Evolutionary conservation across 92 coral and sea anemone genomes (phyloP), one percentile per base, ranked within the genome.

Genomic region (Umimayanthus chanpuru): DNA sequence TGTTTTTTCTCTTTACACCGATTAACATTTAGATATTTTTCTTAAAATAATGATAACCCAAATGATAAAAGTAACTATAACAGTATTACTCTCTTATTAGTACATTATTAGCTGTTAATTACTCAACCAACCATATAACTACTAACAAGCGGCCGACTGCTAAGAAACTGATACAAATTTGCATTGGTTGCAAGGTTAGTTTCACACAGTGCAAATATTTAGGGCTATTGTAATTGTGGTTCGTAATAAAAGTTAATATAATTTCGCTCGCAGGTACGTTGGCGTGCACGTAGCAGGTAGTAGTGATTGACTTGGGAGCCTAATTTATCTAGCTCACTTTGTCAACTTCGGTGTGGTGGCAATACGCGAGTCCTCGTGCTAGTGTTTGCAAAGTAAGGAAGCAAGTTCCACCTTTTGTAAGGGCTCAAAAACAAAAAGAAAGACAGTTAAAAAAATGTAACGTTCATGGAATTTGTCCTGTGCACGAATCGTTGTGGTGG

Each of bases 251-350:
- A 36, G 9, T 28, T 29, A 23, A 32, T 61, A 73, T 73, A 16
- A 75, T 43, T 40, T 75, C 26, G 50, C 40, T 75, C 26, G 53
- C 79, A 75, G 79, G 79, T 75, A 53, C 20, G 18, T 9, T 75
- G 79, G 36, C 79, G 25, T 75, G 25, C 25, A 39, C 7, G 79
- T 43, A n/a, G n/a, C 79, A 75, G 79, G 79, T 75, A 8, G 79
- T 75, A 8, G 47, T 75, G 79, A 75, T 20, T 75, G 53, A 39
- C 50, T 75, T 38, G 2, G n/a, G 12, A 20, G 47, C 10, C 79
- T 53, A 75, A 75, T 75, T 39, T 39, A 9, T 29, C 50, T 6
- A 32, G 12, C 53, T 20, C 36, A 29, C 39, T 72, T 2, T 32
- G 18, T 32, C 39, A 71, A 71, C 36, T 26, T 73, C 20, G 77